phyloP scores from a whole-genome alignment of 2,113 vertebrate species.

The Barnardius zonarius region DNA sequence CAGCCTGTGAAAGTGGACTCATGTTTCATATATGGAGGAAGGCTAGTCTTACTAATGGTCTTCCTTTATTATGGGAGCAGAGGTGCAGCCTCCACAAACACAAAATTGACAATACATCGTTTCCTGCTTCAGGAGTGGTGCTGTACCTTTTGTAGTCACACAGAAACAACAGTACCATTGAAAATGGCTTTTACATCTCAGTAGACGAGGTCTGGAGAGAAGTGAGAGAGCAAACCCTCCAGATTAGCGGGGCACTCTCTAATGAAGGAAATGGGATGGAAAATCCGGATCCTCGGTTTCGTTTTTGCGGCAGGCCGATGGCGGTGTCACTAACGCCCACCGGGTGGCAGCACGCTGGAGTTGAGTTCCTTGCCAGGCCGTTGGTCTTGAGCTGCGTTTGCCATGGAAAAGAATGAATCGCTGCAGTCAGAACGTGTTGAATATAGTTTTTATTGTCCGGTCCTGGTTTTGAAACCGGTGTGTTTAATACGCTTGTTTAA shows the following conservation, averaged over 20 bases:
- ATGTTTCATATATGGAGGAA: background rate
- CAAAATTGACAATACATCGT: background rate
- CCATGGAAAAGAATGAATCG: background rate
- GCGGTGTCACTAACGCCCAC: constrained; percentile 16
- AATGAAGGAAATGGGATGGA: background rate
- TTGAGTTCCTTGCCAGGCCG: accelerated
- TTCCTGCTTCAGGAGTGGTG: background rate
- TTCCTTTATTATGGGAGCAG: background rate
- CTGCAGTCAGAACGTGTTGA: background rate
- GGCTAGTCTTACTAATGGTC: background rate
- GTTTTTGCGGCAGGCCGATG: background rate
- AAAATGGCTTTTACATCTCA: background rate
- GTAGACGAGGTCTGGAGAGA: background rate
- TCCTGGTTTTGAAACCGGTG: accelerated
- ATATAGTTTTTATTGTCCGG: background rate
- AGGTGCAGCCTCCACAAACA: background rate
- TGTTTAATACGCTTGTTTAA: accelerated
- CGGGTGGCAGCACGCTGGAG: constrained; percentile 66
- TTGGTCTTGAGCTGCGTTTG: background rate
- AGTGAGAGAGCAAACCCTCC: background rate
- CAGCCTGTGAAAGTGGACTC: background rate
- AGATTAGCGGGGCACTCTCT: background rate
- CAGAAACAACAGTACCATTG: constrained; percentile 16
- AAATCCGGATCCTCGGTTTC: background rate
- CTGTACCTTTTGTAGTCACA: background rate